Conservation (phyloP, 1,140 invertebrate species). For the Drosophila mojavensis region DNA sequence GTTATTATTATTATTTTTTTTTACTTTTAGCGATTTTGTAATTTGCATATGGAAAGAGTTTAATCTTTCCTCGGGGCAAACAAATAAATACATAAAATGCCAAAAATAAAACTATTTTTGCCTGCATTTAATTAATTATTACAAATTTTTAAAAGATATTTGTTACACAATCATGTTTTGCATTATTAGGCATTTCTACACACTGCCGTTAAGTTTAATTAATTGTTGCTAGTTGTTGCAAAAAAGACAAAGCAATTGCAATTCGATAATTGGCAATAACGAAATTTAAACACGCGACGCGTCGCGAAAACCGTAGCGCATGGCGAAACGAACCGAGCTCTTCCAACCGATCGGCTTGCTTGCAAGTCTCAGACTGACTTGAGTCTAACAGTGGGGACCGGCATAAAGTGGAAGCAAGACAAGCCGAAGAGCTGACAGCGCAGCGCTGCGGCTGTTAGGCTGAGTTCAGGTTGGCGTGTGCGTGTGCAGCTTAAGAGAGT, state of each 20-base stretch:
- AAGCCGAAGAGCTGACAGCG: conserved; percentile 25
- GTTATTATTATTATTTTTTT: too few species aligned
- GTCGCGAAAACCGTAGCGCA: conserved; percentile 42
- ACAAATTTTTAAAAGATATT: conserved; percentile 30
- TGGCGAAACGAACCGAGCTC: conserved; percentile 34
- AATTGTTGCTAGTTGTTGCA: conserved; percentile 62
- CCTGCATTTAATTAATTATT: conserved; percentile 53
- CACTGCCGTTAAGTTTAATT: conserved; percentile 29
- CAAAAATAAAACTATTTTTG: conserved; percentile 7
- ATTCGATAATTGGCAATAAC: conserved; percentile 29
- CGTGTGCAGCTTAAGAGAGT: not conserved
- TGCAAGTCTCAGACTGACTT: conserved; percentile 56
- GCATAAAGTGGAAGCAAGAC: conserved; percentile 26
- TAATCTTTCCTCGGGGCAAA: conserved; percentile 45
- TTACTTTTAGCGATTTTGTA: conserved; percentile 26
- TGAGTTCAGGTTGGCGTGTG: conserved; percentile 3
- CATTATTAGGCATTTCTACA: conserved; percentile 29
- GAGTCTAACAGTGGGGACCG: conserved; percentile 20
- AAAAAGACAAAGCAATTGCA: conserved; percentile 42
- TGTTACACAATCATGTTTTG: conserved; percentile 33
- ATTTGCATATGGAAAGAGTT: conserved; percentile 51
- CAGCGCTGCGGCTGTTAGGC: conserved; percentile 3
- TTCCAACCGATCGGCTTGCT: conserved; percentile 52
- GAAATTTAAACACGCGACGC: conserved; percentile 51
- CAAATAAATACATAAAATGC: not conserved